phyloP scores from a whole-genome alignment of 2,888 invertebrate genomes.

The Lucinisca nassula region DNA sequence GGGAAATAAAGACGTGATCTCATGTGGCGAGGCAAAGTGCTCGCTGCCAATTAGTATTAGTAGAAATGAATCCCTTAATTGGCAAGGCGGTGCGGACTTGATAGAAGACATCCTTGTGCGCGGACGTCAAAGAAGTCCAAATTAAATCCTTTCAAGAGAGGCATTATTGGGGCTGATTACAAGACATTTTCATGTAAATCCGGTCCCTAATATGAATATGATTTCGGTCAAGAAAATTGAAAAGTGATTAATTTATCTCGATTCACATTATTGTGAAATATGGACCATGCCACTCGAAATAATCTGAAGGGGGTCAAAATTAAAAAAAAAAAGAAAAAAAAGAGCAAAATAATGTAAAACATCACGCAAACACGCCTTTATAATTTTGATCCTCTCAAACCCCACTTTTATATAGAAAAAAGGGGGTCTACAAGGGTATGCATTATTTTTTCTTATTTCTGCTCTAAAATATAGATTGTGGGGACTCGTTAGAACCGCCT shows the following conservation, averaged over 20 bases:
- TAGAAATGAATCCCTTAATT: constrained; percentile 7
- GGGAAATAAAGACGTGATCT: background rate
- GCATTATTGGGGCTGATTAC: constrained; percentile 1
- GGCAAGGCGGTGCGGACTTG: constrained; percentile 14
- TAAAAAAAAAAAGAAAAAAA: background rate
- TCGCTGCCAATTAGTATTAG: constrained; percentile 9
- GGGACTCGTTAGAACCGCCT: too few relatives aligned
- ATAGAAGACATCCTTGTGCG: background rate
- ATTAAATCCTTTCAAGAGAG: background rate
- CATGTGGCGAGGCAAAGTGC: constrained; percentile 11
- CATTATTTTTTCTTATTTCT: too few relatives aligned
- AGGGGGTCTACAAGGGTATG: too few relatives aligned
- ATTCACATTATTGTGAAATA: background rate
- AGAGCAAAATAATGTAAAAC: too few relatives aligned
- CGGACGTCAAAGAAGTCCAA: constrained; percentile 16
- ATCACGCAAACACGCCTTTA: too few relatives aligned
- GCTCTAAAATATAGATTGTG: too few relatives aligned
- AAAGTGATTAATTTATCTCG: constrained; percentile 3
- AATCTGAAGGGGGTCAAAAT: background rate
- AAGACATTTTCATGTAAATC: constrained; percentile 5
- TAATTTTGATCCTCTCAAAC: too few relatives aligned
- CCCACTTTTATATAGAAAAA: too few relatives aligned
- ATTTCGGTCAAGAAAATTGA: constrained; percentile 1
- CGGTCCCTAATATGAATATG: constrained; percentile 2
- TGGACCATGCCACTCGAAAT: background rate